Evolutionary conservation across 2,888 invertebrate genomes (phyloP), one percentile per base, ranked within the genome.

Genomic region (Philopedon plagiatum): DNA sequence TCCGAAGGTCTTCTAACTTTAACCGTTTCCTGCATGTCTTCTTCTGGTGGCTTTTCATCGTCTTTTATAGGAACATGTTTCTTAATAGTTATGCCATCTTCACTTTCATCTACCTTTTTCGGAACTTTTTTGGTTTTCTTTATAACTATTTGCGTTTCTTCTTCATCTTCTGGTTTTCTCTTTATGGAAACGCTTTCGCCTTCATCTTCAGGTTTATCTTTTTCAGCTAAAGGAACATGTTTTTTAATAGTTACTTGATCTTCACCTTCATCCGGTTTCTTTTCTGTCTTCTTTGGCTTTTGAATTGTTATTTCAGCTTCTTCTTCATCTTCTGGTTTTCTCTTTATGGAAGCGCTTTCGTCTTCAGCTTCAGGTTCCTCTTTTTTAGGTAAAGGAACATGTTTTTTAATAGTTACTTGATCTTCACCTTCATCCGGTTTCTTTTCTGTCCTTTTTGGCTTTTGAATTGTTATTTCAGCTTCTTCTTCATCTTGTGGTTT

Each of bases 311-410:
- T 7, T 21, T 58, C 69, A 32, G 39, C 19, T 0, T 51, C 60
- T 2, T 73, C 70, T 76, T 79, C 74, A 37, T 75, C 73, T 46
- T 75, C 78, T 9, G 69, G 67, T 67, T 76, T 77, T 41, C 90
- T 83, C 83, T 90, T 92, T 54, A 91, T 85, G 0, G 18, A n/a
- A n/a, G 44, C 39, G 13, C 91, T 83, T 83, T 94, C 93, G 84
- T 91, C 89, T 83, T 94, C 93, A 84, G 91, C 89, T 87, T 82
- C 91, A 92, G 85, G 85, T 82, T 70, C 83, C 69, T 74, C 60
- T 54, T 74, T 65, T 84, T 79, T 78, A 79, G 84, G 74, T 83
- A 84, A 76, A 5, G 62, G 62, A 21, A 54, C 21, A 26, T 19
- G 49, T 71, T 83, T 83, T 82, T 76, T 76, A 78, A 83, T 81